Evolutionary conservation across 2,888 invertebrate genomes (phyloP).

Genomic region (Polydesmus complanatus): DNA sequence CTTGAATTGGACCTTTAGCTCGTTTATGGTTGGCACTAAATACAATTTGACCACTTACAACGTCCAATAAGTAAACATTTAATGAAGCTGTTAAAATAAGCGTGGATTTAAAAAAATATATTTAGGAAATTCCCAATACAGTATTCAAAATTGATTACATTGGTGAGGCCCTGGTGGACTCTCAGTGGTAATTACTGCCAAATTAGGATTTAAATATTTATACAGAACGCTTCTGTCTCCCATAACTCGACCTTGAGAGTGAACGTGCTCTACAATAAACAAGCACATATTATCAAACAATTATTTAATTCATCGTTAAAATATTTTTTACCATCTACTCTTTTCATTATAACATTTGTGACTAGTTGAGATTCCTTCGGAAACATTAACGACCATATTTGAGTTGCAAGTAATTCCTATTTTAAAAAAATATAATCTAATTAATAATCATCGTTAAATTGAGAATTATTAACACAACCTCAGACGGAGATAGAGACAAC

Average conservation of each 20-base stretch:
- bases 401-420: conserved; percentile 46
- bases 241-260: conserved; percentile 88
- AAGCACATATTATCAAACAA: not conserved
- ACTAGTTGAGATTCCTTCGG: conserved; percentile 42
- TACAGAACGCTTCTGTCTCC: conserved; percentile 93
- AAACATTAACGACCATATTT: conserved; percentile 60
- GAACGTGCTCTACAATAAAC: conserved; percentile 39
- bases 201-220: conserved; percentile 96
- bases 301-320: not conserved
- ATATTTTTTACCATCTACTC: conserved; percentile 26
- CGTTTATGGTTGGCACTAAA: conserved; percentile 72
- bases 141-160: not conserved
- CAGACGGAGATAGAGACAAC: conserved; percentile 35
- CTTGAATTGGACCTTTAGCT: conserved; percentile 65
- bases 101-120: not conserved
- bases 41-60: conserved; percentile 73
- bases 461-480: no score
- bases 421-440: no score
- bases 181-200: conserved; percentile 71
- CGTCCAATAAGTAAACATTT: conserved; percentile 75
- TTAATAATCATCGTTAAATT: no score
- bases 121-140: not conserved
- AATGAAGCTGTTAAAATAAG: conserved; percentile 49
- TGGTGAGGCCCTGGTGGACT: conserved; percentile 42
- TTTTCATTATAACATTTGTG: conserved; percentile 30